Conservation (phyloP, 2,113 vertebrate species). For the Pygoscelis antarcticus region DNA sequence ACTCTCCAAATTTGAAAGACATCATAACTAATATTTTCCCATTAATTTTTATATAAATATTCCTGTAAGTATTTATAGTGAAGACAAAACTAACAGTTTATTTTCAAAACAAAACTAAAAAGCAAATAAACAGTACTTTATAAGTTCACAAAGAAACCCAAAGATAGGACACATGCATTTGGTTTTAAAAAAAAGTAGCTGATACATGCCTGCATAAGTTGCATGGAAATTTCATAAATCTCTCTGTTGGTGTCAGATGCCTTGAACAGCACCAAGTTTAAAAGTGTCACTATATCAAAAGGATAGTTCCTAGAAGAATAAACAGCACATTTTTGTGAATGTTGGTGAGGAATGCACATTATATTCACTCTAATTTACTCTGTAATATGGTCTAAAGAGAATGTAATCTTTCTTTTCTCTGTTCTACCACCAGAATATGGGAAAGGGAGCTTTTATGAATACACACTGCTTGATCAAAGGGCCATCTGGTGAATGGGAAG, state of each 20-base stretch:
- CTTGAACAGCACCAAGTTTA: slow-evolving; percentile 97
- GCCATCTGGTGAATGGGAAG: slow-evolving; percentile 1
- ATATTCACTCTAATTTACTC: not conserved
- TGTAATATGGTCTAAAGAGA: not conserved
- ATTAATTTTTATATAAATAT: not conserved
- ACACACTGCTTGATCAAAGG: not conserved
- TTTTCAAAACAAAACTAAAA: not conserved
- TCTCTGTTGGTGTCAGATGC: slow-evolving; percentile 97
- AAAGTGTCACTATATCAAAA: slow-evolving; percentile 93
- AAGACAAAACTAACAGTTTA: not conserved
- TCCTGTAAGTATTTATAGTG: not conserved
- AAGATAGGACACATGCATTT: not conserved
- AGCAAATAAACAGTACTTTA: not conserved
- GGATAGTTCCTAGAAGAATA: slow-evolving; percentile 91
- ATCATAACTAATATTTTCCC: not conserved
- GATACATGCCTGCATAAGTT: slow-evolving; percentile 93
- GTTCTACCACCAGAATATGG: not conserved
- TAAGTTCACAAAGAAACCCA: not conserved
- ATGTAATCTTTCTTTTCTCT: not conserved
- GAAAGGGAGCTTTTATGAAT: slow-evolving; percentile 8
- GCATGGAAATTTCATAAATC: slow-evolving; percentile 98
- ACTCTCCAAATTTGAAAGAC: not conserved
- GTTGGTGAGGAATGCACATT: not conserved
- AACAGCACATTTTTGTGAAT: slow-evolving; percentile 36
- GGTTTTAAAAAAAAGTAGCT: not conserved